phyloP scores from a whole-genome alignment of 2,888 invertebrate species.

The Stratiomys singularior region DNA sequence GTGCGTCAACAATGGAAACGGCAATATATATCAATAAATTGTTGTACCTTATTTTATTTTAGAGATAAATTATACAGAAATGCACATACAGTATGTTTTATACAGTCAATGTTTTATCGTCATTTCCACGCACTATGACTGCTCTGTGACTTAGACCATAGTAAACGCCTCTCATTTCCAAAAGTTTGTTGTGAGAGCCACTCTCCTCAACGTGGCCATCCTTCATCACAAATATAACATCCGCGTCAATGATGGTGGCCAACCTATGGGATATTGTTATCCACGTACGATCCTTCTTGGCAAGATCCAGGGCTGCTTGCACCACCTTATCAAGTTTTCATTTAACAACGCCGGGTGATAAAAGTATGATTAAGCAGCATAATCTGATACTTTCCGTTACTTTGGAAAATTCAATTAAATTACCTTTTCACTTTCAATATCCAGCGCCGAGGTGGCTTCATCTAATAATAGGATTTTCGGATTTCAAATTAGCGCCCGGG shows the following conservation, averaged over 20 bases:
- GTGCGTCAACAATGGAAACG: no score
- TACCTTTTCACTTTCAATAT: constrained; percentile 65
- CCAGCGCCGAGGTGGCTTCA: constrained; percentile 78
- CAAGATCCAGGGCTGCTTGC: constrained; percentile 81
- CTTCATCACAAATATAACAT: constrained; percentile 81
- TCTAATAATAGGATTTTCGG: constrained; percentile 73
- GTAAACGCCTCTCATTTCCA: constrained; percentile 72
- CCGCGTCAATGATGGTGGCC: constrained; percentile 79
- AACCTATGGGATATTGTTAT: constrained; percentile 84
- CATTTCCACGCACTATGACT: not conserved
- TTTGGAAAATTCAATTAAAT: constrained; percentile 14
- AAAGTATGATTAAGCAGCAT: not conserved
- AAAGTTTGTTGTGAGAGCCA: constrained; percentile 77
- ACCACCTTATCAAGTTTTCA: constrained; percentile 68
- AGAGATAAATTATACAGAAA: no score
- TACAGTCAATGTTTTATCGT: not conserved
- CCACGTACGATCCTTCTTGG: constrained; percentile 78
- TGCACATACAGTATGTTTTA: no score
- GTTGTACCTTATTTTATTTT: no score
- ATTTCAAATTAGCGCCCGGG: constrained; percentile 73
- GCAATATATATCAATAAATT: no score
- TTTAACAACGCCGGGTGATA: constrained; percentile 21
- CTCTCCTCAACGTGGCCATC: constrained; percentile 76
- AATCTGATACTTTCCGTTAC: not conserved
- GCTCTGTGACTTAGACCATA: constrained; percentile 63